Conservation (phyloP, 2,888 invertebrate genomes). For the Drosophila parthenogenetica region DNA sequence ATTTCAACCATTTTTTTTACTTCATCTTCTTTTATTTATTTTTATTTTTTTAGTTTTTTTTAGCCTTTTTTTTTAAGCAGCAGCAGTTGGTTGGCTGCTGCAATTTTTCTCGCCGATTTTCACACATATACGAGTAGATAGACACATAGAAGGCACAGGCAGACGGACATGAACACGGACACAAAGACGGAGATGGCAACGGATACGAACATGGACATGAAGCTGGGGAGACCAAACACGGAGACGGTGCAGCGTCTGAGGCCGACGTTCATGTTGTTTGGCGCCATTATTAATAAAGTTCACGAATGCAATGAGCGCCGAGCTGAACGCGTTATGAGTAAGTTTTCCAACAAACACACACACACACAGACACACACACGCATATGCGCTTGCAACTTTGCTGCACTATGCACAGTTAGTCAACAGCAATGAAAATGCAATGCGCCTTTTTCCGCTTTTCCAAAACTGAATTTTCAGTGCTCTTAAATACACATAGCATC, state of each 20-base stretch:
- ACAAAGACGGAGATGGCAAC: background rate
- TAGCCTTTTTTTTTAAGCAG: background rate
- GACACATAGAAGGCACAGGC: conserved; percentile 34
- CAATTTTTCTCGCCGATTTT: conserved; percentile 71
- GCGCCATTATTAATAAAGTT: conserved; percentile 83
- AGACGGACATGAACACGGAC: conserved; percentile 42
- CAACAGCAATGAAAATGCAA: conserved; percentile 35
- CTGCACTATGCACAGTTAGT: conserved; percentile 41
- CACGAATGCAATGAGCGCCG: conserved; percentile 81
- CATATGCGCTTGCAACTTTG: conserved; percentile 11
- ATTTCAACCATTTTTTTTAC: conserved; percentile 54
- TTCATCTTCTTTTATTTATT: conserved; percentile 3
- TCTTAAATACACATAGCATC: conserved; percentile 3
- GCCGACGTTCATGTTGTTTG: conserved; percentile 69
- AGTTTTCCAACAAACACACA: conserved; percentile 60
- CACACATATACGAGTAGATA: conserved; percentile 57
- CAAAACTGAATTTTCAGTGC: conserved; percentile 21
- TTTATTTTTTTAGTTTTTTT: background rate
- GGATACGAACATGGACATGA: background rate
- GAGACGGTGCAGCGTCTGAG: conserved; percentile 9
- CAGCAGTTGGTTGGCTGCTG: conserved; percentile 35
- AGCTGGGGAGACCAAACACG: background rate
- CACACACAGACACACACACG: conserved; percentile 25
- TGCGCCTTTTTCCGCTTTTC: background rate
- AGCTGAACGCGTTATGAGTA: conserved; percentile 77